Conservation (phyloP, 2,797 vertebrate species). For the Gila robusta region DNA sequence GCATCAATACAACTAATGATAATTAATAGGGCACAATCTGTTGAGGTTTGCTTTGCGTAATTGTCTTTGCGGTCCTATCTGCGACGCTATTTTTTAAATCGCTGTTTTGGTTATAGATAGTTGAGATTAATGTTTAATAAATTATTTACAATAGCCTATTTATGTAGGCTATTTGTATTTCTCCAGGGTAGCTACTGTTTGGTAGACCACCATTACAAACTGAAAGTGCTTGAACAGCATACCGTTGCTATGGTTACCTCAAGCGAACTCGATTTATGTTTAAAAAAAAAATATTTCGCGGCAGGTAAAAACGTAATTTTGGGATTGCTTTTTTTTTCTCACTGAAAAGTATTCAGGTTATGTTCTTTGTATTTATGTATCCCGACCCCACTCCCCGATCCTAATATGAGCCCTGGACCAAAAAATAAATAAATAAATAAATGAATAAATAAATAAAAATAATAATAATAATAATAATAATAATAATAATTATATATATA, state of each 20-base stretch:
- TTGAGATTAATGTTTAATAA: background rate
- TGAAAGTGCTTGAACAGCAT: background rate
- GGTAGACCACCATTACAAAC: background rate
- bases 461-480: too few relatives aligned
- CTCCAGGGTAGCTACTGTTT: too few relatives aligned
- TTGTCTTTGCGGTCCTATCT: background rate
- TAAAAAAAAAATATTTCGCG: background rate
- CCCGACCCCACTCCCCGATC: background rate
- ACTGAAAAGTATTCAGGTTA: background rate
- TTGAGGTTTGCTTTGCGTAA: background rate
- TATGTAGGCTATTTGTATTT: background rate
- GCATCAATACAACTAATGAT: background rate
- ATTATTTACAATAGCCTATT: background rate
- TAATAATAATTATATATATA: too few relatives aligned
- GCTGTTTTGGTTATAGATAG: background rate
- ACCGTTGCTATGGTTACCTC: conserved; percentile 22
- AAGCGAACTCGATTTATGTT: background rate
- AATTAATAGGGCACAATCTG: background rate
- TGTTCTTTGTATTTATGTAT: background rate
- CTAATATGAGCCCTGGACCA: background rate
- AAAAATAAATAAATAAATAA: too few relatives aligned
- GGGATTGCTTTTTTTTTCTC: background rate
- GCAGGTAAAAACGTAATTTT: background rate
- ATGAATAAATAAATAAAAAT: accelerated
- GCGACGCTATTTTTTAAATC: background rate